phyloP scores from a whole-genome alignment of 2,888 invertebrate genomes.

The Caradrina clavipalpis region DNA sequence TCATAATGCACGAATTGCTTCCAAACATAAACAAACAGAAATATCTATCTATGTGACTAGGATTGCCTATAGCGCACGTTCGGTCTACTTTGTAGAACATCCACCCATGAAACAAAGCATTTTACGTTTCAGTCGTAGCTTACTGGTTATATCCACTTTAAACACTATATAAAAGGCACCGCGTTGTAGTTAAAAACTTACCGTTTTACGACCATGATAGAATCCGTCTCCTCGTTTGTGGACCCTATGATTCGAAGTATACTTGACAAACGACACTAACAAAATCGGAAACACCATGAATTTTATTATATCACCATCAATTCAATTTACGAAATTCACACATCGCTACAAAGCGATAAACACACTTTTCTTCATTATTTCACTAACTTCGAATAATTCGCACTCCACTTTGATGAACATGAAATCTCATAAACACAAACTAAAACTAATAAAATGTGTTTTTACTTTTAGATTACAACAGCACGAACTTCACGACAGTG shows the following conservation, averaged over 20 bases:
- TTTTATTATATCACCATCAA: conserved; percentile 87
- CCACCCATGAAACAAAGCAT: conserved; percentile 65
- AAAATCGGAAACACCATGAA: conserved; percentile 89
- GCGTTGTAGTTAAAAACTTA: conserved; percentile 78
- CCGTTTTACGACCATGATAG: conserved; percentile 91
- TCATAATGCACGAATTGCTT: conserved; percentile 43
- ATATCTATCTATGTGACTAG: conserved; percentile 51
- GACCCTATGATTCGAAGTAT: conserved; percentile 90
- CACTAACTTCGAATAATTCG: conserved; percentile 80
- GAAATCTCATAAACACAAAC: conserved; percentile 83
- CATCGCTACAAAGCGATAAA: conserved; percentile 89
- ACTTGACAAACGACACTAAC: conserved; percentile 85
- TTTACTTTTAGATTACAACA: conserved; percentile 68
- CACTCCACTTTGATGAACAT: conserved; percentile 86
- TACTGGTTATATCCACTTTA: conserved; percentile 12
- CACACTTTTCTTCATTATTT: conserved; percentile 85
- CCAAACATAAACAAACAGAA: conserved; percentile 71
- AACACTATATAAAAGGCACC: conserved; percentile 44
- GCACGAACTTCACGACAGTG: conserved; percentile 66
- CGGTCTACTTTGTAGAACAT: conserved; percentile 43
- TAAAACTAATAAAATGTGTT: conserved; percentile 80
- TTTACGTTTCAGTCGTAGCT: conserved; percentile 12
- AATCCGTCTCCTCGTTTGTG: conserved; percentile 90
- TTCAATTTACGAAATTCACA: conserved; percentile 85
- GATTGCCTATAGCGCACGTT: conserved; percentile 41